Evolutionary conservation across 2,888 invertebrate species (phyloP).

Genomic region (Heliothis peltigera): DNA sequence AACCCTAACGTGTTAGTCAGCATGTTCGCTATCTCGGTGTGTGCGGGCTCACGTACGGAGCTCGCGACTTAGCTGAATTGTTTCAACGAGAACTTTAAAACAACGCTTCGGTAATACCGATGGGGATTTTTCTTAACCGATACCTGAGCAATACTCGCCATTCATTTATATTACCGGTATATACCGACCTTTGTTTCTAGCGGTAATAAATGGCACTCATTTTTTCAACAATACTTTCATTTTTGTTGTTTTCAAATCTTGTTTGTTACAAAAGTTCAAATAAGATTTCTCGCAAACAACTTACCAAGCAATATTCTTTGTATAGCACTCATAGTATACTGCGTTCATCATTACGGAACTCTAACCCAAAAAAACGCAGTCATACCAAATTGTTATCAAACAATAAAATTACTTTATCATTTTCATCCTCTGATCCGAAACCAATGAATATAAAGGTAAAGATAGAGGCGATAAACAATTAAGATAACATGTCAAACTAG

Average conservation of each 20-base stretch:
- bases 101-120: constrained; percentile 40
- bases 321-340: no score
- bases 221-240: neutral
- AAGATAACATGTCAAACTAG: constrained; percentile 9
- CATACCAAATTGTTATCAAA: constrained; percentile 12
- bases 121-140: constrained; percentile 39
- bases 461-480: constrained; percentile 6
- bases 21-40: no score
- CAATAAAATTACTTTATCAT: neutral
- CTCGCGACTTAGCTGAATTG: constrained; percentile 49
- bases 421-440: neutral
- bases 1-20: no score
- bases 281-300: neutral
- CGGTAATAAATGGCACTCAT: neutral
- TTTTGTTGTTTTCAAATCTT: neutral
- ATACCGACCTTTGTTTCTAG: constrained; percentile 1
- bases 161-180: constrained; percentile 31
- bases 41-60: constrained; percentile 29
- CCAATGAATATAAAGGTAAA: constrained; percentile 3
- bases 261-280: neutral
- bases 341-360: neutral
- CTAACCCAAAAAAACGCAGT: neutral
- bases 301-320: neutral
- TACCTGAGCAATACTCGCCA: constrained; percentile 24
- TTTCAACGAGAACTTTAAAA: constrained; percentile 51